phyloP scores from a whole-genome alignment of 2,888 invertebrate genomes.

The Sipha maydis region DNA sequence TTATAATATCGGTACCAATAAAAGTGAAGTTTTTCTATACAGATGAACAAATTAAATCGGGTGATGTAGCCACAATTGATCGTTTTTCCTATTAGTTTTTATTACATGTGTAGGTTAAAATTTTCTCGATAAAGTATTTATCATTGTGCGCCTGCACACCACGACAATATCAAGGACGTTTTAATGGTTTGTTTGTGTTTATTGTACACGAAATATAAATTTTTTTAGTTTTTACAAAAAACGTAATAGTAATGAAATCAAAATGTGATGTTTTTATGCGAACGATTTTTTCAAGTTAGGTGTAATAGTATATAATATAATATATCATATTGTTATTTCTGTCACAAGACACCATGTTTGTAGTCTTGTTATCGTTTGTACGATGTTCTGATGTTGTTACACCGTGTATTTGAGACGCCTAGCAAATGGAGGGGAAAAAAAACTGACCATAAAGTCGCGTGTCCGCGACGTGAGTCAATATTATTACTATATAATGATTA shows the following conservation, averaged over 20 bases:
- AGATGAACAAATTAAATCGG: background rate
- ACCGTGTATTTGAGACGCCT: background rate
- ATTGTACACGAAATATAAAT: too few species aligned
- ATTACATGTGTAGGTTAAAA: background rate
- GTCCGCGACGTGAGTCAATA: background rate
- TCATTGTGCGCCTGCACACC: background rate
- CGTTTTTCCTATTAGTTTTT: background rate
- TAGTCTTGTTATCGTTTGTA: too few species aligned
- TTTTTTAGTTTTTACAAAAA: background rate
- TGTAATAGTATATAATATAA: background rate
- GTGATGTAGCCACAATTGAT: background rate
- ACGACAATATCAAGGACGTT: constrained; percentile 16
- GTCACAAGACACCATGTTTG: background rate
- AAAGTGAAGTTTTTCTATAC: background rate
- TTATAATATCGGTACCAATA: background rate
- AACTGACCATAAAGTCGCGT: constrained; percentile 6
- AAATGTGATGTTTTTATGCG: background rate
- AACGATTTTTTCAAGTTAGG: background rate
- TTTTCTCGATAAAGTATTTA: background rate
- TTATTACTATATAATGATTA: background rate
- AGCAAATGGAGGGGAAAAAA: background rate
- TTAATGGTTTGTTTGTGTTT: constrained; percentile 23
- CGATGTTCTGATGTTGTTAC: background rate
- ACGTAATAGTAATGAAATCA: background rate
- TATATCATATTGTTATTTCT: background rate